Evolutionary conservation across 2,113 vertebrate genomes (phyloP), one percentile per base, ranked within the genome.

Genomic region (Thunnus maccoyii): DNA sequence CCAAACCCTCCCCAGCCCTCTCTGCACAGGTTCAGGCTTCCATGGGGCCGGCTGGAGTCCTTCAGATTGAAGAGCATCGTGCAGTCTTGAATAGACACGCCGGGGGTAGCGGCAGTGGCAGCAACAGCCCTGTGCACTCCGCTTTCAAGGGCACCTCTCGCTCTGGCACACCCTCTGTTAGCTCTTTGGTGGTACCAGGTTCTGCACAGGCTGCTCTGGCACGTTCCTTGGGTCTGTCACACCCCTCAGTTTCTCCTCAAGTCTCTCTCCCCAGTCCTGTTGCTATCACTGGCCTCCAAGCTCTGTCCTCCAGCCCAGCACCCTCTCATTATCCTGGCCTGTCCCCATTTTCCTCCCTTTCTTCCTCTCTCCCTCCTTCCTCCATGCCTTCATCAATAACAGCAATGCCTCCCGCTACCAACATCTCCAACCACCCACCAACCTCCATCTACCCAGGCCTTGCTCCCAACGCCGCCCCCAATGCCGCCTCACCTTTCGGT

Each of bases 141-240:
- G 97, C 97, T 67, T 99, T 99, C 90, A 99, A 97, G 88, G 97
- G 97, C 63, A 96, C 97, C 1, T 94, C 97, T 25, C 96, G 96
- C 56, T 94, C 96, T 0, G 85, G 90, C 13, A 96, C 95, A 2
- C 96, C 97, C 2, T 94, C 96, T 46, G 93, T 96, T 5, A 93
- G 96, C 92, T 90, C 96, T 11, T 78, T 97, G 56, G 95, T 96
- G 25, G 92, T 96, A 71, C 90, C 96, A 0, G 93, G 93, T 27
- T 89, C 94, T 1, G 91, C 93, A 2, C 92, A 93, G 0, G 89
- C 96, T 0, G 95, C 96, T 10, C 88, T 95, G 74, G 90, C 82
- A 1, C 93, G 95, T 36, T 94, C 95, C 4, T 94, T 97, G n/a
- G 93, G 95, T 0, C 95, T 97, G 11, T 73, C 90, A 20, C 94